These are phyloP conservation scores for Bombus affinis DNA, from an alignment of 1,140 invertebrate genomes.

Conservation along the genomic window DNA sequence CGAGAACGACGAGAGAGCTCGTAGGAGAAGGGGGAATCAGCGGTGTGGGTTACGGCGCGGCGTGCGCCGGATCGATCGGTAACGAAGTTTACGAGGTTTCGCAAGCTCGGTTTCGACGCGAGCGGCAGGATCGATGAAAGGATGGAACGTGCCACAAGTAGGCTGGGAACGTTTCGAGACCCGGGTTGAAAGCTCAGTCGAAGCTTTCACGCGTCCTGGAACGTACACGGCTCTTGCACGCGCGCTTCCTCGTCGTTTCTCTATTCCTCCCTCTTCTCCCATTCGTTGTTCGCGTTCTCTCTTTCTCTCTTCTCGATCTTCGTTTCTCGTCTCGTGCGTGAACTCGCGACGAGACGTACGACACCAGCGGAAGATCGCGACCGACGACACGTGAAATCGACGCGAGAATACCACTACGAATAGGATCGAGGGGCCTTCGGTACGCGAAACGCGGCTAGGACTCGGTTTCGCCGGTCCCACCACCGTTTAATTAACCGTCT, in stretches of 20 bases:
- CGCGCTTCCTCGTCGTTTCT: constrained; percentile 42
- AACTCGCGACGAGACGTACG: neutral
- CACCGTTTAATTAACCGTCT: constrained; percentile 21
- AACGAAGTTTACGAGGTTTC: constrained; percentile 41
- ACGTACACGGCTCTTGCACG: constrained; percentile 63
- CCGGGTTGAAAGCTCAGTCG: constrained; percentile 73
- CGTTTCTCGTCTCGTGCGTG: neutral
- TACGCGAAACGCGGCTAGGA: constrained; percentile 8
- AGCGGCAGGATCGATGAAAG: constrained; percentile 57
- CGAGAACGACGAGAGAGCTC: neutral
- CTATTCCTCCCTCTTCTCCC: neutral
- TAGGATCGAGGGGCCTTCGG: neutral
- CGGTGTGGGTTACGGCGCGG: neutral
- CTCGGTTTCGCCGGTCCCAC: constrained; percentile 14
- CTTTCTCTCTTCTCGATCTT: neutral
- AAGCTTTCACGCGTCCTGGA: constrained; percentile 69
- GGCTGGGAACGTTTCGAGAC: constrained; percentile 49
- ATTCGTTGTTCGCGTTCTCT: neutral
- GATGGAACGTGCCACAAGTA: constrained; percentile 53
- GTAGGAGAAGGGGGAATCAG: neutral
- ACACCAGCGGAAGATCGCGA: neutral
- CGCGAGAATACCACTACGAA: neutral
- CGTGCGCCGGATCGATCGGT: constrained; percentile 37
- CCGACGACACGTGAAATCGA: constrained; percentile 39
- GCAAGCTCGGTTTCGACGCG: constrained; percentile 41